Conservation (phyloP, 2,113 vertebrate species). For the Halcyon senegalensis region DNA sequence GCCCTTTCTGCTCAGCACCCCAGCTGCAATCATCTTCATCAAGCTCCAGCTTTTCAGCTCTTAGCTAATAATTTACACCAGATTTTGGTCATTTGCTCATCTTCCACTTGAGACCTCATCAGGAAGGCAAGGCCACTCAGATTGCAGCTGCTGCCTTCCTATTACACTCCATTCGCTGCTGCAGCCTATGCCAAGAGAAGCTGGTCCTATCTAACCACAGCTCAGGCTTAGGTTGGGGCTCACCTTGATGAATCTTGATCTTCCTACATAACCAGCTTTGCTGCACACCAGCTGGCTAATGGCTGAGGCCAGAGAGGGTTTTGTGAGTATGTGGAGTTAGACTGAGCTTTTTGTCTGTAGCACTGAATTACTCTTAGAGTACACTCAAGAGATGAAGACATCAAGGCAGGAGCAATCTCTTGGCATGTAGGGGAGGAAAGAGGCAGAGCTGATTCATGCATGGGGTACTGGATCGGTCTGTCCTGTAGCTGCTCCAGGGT, state of each 20-base stretch:
- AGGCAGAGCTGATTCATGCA: not conserved
- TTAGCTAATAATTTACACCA: not conserved
- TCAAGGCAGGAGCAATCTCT: not conserved
- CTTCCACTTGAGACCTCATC: not conserved
- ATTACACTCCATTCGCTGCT: not conserved
- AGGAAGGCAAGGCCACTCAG: not conserved
- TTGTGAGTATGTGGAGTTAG: not conserved
- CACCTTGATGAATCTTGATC: not conserved
- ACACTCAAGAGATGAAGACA: not conserved
- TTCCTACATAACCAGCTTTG: not conserved
- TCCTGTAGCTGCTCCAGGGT: not conserved
- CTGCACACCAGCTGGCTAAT: not conserved
- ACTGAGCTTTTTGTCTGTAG: not conserved
- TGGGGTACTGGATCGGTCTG: not conserved
- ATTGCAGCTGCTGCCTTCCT: not conserved
- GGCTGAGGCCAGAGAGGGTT: not conserved
- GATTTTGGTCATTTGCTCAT: not conserved
- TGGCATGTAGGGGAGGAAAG: rapidly evolving
- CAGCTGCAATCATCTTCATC: not conserved
- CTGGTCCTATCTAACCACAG: not conserved
- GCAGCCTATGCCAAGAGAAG: not conserved
- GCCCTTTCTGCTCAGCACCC: not conserved
- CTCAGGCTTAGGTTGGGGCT: not conserved
- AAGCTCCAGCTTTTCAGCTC: not conserved
- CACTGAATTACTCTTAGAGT: not conserved